Percentiles rank a stretch among this genome's conserved stretches.
These are phyloP conservation scores for Sphaerophoria taeniata DNA, from an alignment of 2,888 invertebrate genomes.

Conservation along the genomic window DNA sequence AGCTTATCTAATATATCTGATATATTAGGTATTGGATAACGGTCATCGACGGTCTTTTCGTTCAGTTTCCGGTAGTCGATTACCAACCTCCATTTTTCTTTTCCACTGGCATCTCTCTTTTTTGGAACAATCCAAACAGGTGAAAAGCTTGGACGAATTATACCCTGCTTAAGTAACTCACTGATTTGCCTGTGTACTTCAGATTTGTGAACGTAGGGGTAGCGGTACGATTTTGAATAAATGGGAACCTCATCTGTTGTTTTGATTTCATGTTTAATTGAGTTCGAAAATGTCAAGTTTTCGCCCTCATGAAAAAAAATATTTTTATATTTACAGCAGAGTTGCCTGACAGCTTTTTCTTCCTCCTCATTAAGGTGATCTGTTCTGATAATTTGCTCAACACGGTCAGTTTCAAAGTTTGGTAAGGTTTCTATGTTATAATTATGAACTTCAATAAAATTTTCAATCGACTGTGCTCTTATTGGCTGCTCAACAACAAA, in stretches of 20 bases:
- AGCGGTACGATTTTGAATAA: slow-evolving; percentile 32
- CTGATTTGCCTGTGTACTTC: too few relatives aligned
- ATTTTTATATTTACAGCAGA: slow-evolving; percentile 36
- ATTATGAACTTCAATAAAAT: slow-evolving; percentile 33
- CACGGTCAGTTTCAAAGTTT: neutral
- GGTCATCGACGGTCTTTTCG: too few relatives aligned
- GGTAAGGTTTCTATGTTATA: slow-evolving; percentile 19
- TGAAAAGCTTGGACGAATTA: too few relatives aligned
- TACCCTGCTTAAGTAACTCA: too few relatives aligned
- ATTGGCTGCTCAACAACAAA: slow-evolving; percentile 54
- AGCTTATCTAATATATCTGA: too few relatives aligned
- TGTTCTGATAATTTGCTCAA: slow-evolving; percentile 17
- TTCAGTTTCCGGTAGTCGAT: too few relatives aligned
- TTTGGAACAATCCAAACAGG: too few relatives aligned
- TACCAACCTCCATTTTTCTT: too few relatives aligned
- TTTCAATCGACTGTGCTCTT: slow-evolving; percentile 23
- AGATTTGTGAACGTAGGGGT: too few relatives aligned
- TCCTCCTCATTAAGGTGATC: neutral
- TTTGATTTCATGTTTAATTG: slow-evolving; percentile 49
- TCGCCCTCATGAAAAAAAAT: slow-evolving; percentile 1
- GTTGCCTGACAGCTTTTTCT: neutral
- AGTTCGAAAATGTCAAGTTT: slow-evolving; percentile 32
- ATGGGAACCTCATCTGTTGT: slow-evolving; percentile 26
- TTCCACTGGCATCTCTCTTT: too few relatives aligned
- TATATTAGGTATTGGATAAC: too few relatives aligned